These are phyloP conservation scores for Menidia beryllina DNA, from an alignment of 2,113 vertebrate genomes.

Conservation along the genomic window DNA sequence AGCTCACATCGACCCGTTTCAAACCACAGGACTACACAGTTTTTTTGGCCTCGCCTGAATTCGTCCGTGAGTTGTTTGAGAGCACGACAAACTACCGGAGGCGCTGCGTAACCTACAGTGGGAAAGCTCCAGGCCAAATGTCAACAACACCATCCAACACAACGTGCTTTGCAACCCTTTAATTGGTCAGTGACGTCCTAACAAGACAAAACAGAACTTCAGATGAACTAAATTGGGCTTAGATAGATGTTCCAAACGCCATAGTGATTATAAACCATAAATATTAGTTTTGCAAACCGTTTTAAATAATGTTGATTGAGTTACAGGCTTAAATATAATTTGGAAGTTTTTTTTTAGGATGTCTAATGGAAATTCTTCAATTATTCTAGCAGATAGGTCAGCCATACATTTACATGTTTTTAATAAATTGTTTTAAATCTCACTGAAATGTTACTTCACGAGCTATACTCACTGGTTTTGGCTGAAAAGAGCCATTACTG, in stretches of 20 bases:
- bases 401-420: not conserved
- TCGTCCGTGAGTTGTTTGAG: conserved; percentile 61
- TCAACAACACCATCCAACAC: conserved; percentile 58
- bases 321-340: not conserved
- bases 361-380: not conserved
- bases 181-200: conserved; percentile 40
- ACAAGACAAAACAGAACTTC: conserved; percentile 18
- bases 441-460: not conserved
- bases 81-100: conserved; percentile 62
- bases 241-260: not conserved
- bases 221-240: not conserved
- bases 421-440: not conserved
- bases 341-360: not conserved
- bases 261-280: too few species aligned
- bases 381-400: not conserved
- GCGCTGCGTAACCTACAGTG: conserved; percentile 13
- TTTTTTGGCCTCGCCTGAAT: conserved; percentile 57
- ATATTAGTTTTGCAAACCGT: not conserved
- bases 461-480: conserved; percentile 41
- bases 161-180: conserved; percentile 35
- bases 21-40: conserved; percentile 36
- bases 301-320: not conserved
- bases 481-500: conserved; percentile 15
- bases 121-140: conserved; percentile 55
- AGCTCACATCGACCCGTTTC: conserved; percentile 66